Conservation (phyloP, 2,888 invertebrate species). For the Acleris cristana region DNA sequence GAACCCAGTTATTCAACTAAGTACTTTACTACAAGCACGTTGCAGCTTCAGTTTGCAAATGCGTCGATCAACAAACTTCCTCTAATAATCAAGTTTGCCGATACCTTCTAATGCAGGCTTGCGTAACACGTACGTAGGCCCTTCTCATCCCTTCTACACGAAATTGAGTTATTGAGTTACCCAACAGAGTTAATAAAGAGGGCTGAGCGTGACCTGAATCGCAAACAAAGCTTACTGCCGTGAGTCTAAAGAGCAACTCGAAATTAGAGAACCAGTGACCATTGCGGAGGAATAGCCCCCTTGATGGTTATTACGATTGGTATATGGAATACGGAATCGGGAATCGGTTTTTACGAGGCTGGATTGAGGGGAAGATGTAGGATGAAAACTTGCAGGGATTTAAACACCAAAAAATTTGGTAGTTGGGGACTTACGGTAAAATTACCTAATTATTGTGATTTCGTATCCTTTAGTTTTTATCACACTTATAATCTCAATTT, state of each 20-base stretch:
- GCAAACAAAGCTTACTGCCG: constrained; percentile 43
- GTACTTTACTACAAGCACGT: no score
- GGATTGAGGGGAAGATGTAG: constrained; percentile 5
- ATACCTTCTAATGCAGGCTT: constrained; percentile 56
- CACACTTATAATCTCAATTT: no score
- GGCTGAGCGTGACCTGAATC: constrained; percentile 65
- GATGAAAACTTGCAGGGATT: constrained; percentile 2
- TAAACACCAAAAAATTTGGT: neutral
- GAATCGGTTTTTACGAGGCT: constrained; percentile 50
- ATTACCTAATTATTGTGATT: no score
- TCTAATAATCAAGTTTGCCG: constrained; percentile 43
- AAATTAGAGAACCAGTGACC: constrained; percentile 56
- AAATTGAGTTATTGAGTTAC: constrained; percentile 79
- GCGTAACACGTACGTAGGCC: constrained; percentile 65
- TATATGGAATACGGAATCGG: constrained; percentile 53
- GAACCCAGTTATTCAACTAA: no score
- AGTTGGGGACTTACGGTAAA: no score
- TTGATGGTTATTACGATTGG: constrained; percentile 59
- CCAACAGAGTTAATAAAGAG: constrained; percentile 77
- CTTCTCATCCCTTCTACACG: constrained; percentile 72
- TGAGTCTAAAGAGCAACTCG: constrained; percentile 44
- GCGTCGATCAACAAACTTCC: constrained; percentile 35
- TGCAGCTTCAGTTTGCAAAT: constrained; percentile 32
- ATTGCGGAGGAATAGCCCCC: constrained; percentile 50
- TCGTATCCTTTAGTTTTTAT: no score